Conservation (phyloP, 2,888 invertebrate species). For the Alentia gelatinosa region DNA sequence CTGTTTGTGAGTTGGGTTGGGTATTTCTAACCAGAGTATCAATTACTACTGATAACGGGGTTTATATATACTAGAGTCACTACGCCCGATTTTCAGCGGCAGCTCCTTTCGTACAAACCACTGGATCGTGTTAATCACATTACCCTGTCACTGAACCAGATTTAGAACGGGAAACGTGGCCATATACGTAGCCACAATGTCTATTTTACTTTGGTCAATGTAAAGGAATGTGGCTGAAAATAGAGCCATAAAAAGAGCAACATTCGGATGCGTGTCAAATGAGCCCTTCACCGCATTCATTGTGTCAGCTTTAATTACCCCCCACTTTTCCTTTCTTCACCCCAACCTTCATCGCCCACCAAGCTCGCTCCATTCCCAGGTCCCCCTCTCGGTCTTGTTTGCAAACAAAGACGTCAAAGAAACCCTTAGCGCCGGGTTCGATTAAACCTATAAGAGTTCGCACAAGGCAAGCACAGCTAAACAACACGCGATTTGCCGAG, state of each 20-base stretch:
- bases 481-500: slow-evolving; percentile 33
- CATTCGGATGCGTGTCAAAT: background rate
- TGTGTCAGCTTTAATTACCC: slow-evolving; percentile 29
- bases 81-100: too few relatives aligned
- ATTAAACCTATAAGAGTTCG: slow-evolving; percentile 7
- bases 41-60: too few relatives aligned
- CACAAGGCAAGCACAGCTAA: slow-evolving; percentile 27
- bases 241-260: background rate
- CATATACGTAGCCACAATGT: too few relatives aligned
- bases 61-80: too few relatives aligned
- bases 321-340: background rate
- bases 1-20: too few relatives aligned
- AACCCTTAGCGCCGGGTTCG: slow-evolving; percentile 12
- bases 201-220: background rate
- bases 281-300: background rate
- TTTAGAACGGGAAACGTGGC: too few relatives aligned
- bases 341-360: background rate
- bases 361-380: background rate
- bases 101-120: too few relatives aligned
- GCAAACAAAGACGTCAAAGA: slow-evolving; percentile 49
- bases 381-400: slow-evolving; percentile 18
- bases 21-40: too few relatives aligned
- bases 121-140: too few relatives aligned
- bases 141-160: too few relatives aligned
- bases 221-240: slow-evolving; percentile 37